Evolutionary conservation across 2,888 invertebrate genomes (phyloP), one percentile per base, ranked within the genome.

Genomic region (Sinopyrophorus schimmeli): DNA sequence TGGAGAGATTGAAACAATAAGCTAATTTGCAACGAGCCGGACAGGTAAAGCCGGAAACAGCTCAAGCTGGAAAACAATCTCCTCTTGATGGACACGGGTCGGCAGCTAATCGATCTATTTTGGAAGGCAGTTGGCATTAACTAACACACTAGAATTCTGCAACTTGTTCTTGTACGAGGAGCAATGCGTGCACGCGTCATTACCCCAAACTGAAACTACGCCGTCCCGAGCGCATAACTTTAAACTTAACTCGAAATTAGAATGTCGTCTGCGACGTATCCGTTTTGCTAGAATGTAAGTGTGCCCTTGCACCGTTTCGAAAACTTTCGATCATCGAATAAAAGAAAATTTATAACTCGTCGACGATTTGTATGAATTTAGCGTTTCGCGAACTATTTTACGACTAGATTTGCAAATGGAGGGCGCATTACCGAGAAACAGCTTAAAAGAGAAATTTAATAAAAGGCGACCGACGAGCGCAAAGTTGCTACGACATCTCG

Each of bases 101-200:
- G 54, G 47, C 48, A 42, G 40, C 16, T 55, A 55, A 55, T 55
- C 54, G 54, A 55, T 55, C 52, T 41, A 40, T 41, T 37, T 12
- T 26, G 39, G 27, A 41, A 48, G 42, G 30, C 40, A 42, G 35
- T 48, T 49, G 43, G 38, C 43, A 43, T 21, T 26, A 49, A 49
- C 38, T 34, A n/a, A n/a, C n/a, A 38, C 31, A 38, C 32, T 32
- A 32, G 43, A 31, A 49, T 34, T 47, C 32, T 40, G 31, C 23
- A 46, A 38, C 17, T 46, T 38, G 46, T 28, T 30, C 30, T 37
- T 38, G 46, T 24, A 30, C 24, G 39, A 39, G 30, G n/a, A 35
- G 49, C 42, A 50, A 49, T 55, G 53, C 55, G 55, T 55, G 40
- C 24, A 50, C 55, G 55, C 55, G 53, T 50, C 55, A 55, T 55